Base-by-base conservation (phyloP, 1,140 invertebrate genomes). In the Caenorhabditis remanei region DNA sequence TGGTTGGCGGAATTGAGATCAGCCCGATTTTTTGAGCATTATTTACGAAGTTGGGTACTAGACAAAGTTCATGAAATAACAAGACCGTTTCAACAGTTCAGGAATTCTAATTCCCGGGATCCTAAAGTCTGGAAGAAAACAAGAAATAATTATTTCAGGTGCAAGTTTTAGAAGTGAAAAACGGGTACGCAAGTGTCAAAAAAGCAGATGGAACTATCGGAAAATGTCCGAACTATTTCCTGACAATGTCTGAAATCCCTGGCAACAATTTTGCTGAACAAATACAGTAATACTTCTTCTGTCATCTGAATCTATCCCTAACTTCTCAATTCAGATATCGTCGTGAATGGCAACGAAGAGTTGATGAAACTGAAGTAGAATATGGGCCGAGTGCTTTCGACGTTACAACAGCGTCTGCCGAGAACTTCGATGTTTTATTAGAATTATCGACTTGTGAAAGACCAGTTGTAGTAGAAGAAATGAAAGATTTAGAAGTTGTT, bases 251-350 rank as follows among this genome's bases (percentile, higher is more conserved):
- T 19, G 82, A 87, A 46, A 53, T 87, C 19, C 61, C 61, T 16
- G 86, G 86, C 21, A 41, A 83, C 8, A 71, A 71, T 8, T 67
- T 87, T 32, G 86, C 56, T 16, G 75, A 87, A 83, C 86, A 87
- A 41, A 87, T 87, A 32, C 50, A 83, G 79, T 85, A 85, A 65
- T 58, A 16, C 21, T 32, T 32, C 32, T 32, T 1, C 32, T 32
- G 2, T 32, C 19, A 50, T 84, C 19, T 16, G 58, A 32, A 84
- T 21, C 19, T 32, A 5, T n/a, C 11, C 24, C 19, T 24, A 21
- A 56, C 43, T 84, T 48, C 7, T 19, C 71, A 19, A 11, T 85
- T 61, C 21, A 85, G 84, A 71, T 85, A 85, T 55, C 84, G 84
- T 32, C 84, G 84, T 32, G 56, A 55, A 48, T 85, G 84, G 84